Evolutionary conservation across 2,113 vertebrate genomes (phyloP), one percentile per base, ranked within the genome.

Genomic region (Muntiacus muntjak): DNA sequence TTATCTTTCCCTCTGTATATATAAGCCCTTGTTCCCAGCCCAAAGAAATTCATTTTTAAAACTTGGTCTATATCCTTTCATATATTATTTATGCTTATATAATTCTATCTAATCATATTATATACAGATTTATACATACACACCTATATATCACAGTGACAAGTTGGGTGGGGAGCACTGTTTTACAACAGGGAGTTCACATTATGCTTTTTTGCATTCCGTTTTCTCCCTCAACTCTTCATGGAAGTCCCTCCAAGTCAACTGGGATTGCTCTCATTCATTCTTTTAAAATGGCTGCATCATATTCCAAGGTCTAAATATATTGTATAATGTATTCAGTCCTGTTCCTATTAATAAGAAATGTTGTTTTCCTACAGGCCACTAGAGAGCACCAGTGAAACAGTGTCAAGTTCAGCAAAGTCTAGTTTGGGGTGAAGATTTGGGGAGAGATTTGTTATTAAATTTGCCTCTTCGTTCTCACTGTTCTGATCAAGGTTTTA

Each of bases 321-420:
- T n/a, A 25, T 1, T 58, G 14, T 78, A 9, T 12, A 45, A 83
- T 58, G 58, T 76, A 50, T 55, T 85, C 87, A n/a, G 47, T 15
- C 74, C 74, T 60, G 7, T 12, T 79, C 45, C 64, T 76, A n/a
- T 9, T 13, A 16, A 30, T 25, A 81, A 45, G 26, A 84, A 74
- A 58, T 21, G n/a, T 60, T 62, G 47, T 98, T 90, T 95, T 87
- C 54, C 84, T 45, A 1, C 19, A 26, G 45, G 30, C 97, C 97
- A 97, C 98, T 95, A 98, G 98, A 91, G 97, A 43, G 97, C 92
- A 82, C 97, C 62, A 89, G 67, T 55, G 87, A 55, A 92, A 86
- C 85, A 97, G 57, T 19, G 19, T 92, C 58, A 74, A 60, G 26
- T 50, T 60, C 58, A 54, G 57, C 54, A 74, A 52, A 87, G 30